A percentile compares a stretch with the other conserved stretches of the same genome.
Conservation (phyloP, 2,113 vertebrate species). For the Crotophaga sulcirostris region DNA sequence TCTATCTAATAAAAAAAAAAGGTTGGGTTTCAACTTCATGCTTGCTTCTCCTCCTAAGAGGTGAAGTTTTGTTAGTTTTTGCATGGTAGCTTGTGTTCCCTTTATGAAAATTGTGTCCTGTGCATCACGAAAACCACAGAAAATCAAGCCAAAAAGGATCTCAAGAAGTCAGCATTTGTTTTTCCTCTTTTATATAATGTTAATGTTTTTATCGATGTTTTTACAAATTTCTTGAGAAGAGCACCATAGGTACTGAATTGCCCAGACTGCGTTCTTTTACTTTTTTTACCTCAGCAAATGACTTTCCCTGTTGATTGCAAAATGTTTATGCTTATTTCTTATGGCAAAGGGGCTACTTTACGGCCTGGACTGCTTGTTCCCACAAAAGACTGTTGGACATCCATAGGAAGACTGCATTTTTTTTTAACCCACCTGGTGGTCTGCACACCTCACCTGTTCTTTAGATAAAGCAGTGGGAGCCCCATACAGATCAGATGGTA, state of each 20-base stretch:
- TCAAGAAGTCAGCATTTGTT: neutral
- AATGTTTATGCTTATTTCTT: neutral
- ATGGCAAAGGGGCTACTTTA: neutral
- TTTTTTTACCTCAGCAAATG: neutral
- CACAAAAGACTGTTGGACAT: neutral
- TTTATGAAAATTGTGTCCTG: neutral
- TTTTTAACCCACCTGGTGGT: neutral
- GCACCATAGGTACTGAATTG: neutral
- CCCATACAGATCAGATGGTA: neutral
- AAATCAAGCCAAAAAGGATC: neutral
- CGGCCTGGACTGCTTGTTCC: neutral
- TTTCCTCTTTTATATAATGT: neutral
- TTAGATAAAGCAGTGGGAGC: neutral
- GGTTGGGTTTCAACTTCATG: neutral
- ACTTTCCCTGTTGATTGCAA: neutral
- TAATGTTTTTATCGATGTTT: neutral
- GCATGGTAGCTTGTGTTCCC: neutral
- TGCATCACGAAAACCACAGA: neutral
- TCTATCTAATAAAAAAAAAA: rapidly evolving
- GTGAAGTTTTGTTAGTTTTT: neutral
- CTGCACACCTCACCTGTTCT: neutral
- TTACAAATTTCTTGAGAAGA: neutral
- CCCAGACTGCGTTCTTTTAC: neutral
- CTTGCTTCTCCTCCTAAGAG: neutral
- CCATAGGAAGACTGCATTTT: rapidly evolving